A percentile compares a stretch with the other conserved stretches of the same genome.
These are phyloP conservation scores for Apodemus agrarius DNA, from an alignment of 2,797 vertebrate species.

Conservation along the genomic window DNA sequence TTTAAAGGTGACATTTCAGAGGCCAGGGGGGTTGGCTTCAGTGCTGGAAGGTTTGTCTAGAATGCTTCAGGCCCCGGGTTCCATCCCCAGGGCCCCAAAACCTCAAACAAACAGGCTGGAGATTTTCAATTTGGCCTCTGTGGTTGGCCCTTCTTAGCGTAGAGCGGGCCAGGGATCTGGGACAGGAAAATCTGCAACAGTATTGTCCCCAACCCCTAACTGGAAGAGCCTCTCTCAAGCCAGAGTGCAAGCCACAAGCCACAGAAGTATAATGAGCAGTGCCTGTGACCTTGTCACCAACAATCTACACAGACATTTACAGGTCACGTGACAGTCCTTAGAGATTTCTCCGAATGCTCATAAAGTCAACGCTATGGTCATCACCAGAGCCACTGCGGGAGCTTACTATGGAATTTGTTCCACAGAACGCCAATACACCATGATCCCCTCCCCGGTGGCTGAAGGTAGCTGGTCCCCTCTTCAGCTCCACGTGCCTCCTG, in stretches of 20 bases:
- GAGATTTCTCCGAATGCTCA: constrained; percentile 49
- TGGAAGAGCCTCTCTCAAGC: constrained; percentile 16
- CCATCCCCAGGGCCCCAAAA: not conserved
- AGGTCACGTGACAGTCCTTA: not conserved
- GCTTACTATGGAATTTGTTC: not conserved
- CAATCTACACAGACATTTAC: constrained; percentile 21
- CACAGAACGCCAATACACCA: not conserved
- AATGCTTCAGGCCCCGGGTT: not conserved
- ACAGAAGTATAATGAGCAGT: not conserved
- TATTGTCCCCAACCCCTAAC: not conserved
- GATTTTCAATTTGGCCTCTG: not conserved
- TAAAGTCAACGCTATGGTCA: not conserved
- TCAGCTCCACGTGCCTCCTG: not conserved
- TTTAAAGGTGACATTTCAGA: not conserved
- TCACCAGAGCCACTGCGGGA: not conserved
- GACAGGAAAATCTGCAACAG: not conserved
- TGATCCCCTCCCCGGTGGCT: no score
- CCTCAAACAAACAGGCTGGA: not conserved
- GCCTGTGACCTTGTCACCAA: constrained; percentile 60
- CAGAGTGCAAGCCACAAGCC: not conserved
- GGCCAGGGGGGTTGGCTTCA: not conserved
- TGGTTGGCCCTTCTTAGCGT: not conserved
- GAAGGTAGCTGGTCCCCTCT: not conserved
- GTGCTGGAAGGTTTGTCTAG: not conserved
- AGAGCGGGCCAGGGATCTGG: not conserved